Percentiles rank a stretch among this genome's conserved stretches.
Evolutionary conservation across 2,113 vertebrate species (phyloP).

Genomic region (Gnathonemus echidnorhynchus): DNA sequence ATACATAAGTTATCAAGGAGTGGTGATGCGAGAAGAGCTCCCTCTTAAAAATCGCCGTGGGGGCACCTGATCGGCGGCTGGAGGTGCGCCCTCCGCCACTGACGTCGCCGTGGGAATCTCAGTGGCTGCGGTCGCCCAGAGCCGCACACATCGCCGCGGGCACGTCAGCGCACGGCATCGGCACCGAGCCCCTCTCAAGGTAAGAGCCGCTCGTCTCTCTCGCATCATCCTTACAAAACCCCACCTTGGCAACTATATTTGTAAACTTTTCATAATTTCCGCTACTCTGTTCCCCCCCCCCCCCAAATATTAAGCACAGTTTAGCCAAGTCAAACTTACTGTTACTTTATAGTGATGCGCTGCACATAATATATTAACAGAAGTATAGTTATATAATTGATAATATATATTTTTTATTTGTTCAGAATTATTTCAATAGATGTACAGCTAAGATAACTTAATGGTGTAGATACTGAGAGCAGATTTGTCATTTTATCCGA

Average conservation of each 20-base stretch:
- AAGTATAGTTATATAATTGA: background rate
- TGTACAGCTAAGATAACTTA: background rate
- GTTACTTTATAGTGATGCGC: background rate
- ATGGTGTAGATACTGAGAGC: background rate
- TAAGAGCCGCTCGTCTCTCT: conserved; percentile 22
- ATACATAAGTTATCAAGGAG: background rate
- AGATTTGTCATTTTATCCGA: background rate
- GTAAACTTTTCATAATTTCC: background rate
- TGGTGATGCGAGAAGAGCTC: background rate
- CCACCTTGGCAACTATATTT: background rate
- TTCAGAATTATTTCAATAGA: background rate
- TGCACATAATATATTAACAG: background rate
- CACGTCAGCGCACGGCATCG: background rate
- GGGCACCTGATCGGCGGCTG: background rate
- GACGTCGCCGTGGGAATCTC: conserved; percentile 19
- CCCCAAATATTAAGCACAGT: background rate
- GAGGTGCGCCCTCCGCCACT: conserved; percentile 8
- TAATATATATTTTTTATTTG: background rate
- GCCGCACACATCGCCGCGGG: background rate
- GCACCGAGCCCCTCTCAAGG: conserved; percentile 28
- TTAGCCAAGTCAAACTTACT: background rate
- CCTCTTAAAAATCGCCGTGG: background rate
- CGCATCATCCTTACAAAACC: background rate
- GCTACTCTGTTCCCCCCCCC: background rate
- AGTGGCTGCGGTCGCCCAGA: background rate